Evolutionary conservation across 2,113 vertebrate species (phyloP).

Genomic region (Hemichromis elongatus): DNA sequence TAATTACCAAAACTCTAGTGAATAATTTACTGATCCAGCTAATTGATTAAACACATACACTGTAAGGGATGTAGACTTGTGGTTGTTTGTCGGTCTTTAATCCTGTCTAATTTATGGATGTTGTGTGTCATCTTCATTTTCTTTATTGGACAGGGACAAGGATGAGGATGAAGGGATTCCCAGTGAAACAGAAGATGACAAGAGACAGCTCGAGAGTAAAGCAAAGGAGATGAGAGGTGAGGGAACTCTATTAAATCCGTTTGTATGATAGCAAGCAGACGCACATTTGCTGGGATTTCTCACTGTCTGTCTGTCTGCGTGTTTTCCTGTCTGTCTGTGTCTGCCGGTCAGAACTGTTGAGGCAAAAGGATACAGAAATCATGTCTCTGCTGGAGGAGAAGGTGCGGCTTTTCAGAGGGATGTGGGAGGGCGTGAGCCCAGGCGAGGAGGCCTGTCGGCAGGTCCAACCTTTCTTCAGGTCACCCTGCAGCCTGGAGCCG

Average conservation of each 20-base stretch:
- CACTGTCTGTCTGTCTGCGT: background rate
- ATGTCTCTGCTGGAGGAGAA: constrained; percentile 88
- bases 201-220: constrained; percentile 83
- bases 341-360: constrained; percentile 79
- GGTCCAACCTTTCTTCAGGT: constrained; percentile 80
- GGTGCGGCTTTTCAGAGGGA: constrained; percentile 84
- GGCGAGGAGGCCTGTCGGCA: constrained; percentile 65
- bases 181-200: constrained; percentile 93
- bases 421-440: constrained; percentile 78
- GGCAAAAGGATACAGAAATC: constrained; percentile 91
- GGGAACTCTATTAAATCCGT: background rate
- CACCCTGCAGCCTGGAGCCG: constrained; percentile 77
- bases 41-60: background rate
- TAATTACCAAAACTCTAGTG: background rate
- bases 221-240: constrained; percentile 90
- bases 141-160: constrained; percentile 78
- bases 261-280: background rate
- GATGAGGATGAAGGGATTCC: constrained; percentile 97
- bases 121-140: background rate
- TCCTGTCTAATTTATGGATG: background rate
- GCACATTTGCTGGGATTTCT: background rate
- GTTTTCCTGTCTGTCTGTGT: background rate
- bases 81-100: background rate
- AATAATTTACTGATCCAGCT: background rate
- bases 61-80: background rate